Evolutionary conservation across 2,797 vertebrate genomes (phyloP), one percentile per base, ranked within the genome.

Genomic region (Atherinosoma microstoma): DNA sequence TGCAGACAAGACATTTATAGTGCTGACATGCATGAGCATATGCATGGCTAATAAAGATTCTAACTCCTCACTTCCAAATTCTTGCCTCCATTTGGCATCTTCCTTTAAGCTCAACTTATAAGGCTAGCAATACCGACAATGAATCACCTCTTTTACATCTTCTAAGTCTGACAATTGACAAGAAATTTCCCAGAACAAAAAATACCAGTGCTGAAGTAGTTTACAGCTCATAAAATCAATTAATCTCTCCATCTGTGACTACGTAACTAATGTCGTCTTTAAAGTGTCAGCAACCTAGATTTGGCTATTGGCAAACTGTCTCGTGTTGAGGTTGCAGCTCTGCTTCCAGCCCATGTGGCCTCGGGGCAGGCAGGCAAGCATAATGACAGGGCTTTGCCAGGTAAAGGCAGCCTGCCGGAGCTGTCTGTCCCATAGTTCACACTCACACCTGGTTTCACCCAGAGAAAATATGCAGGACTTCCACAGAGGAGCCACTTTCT

Each of bases 401-500:
- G 72, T 79, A 51, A 76, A 80, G 77, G 73, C 49, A 30, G 49
- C 70, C 85, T 78, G 76, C 68, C 58, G 61, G 82, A 82, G 67
- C 78, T 74, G 83, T 85, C 82, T 86, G 86, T 64, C 51, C 84
- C 36, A 12, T 42, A 40, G 76, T 68, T 80, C 60, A 16, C 61
- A 16, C 63, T 83, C 87, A 93, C 92, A 93, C 87, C 92, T 93
- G 92, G 90, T 92, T 92, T 89, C 56, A 86, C 88, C 86, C 4
- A 40, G 27, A 51, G 73, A 75, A 90, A 86, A 80, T 83, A 90
- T 84, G 82, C 72, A 38, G 45, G 16, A 40, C 42, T 86, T 64
- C 75, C 70, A 80, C 34, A 18, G 35, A 22, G 60, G 45, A 68
- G 35, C 15, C 75, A 87, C 91, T 92, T 91, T 91, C 91, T 91